A percentile compares a stretch with the other conserved stretches of the same genome.
Conservation (phyloP, 2,888 invertebrate genomes). For the Trachelus iudaicus region DNA sequence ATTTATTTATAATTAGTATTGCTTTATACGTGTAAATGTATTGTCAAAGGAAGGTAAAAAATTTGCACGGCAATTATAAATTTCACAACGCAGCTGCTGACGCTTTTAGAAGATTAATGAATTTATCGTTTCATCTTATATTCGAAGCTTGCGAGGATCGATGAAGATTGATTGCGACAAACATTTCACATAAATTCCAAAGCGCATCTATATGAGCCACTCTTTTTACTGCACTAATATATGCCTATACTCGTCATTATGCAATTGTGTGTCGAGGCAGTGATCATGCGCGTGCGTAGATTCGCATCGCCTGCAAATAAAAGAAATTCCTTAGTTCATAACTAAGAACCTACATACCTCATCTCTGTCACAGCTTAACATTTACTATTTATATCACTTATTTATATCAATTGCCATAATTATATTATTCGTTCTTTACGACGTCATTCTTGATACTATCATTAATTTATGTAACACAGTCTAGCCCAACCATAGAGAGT, state of each 20-base stretch:
- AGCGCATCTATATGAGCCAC: not conserved
- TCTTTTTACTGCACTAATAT: not conserved
- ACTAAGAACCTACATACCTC: not conserved
- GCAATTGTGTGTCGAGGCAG: constrained; percentile 3
- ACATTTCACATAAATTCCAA: not conserved
- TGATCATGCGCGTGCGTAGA: not conserved
- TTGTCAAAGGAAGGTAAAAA: not conserved
- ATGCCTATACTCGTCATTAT: not conserved
- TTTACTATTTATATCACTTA: constrained; percentile 3
- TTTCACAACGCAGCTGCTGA: not conserved
- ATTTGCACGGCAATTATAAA: not conserved
- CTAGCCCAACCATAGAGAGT: constrained; percentile 28
- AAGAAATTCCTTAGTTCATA: not conserved
- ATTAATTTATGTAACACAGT: constrained; percentile 27
- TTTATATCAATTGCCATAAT: constrained; percentile 1
- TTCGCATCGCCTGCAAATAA: not conserved
- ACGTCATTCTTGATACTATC: constrained; percentile 3
- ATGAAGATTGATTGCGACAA: not conserved
- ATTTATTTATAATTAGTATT: not conserved
- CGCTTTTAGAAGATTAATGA: not conserved
- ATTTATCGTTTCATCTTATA: not conserved
- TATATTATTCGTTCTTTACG: not conserved
- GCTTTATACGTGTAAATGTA: not conserved
- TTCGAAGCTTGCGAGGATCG: not conserved
- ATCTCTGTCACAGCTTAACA: not conserved